Percentiles rank a stretch among this genome's conserved stretches.
These are phyloP conservation scores for Pharmacophagus antenor DNA, from an alignment of 2,888 invertebrate genomes.

Conservation along the genomic window DNA sequence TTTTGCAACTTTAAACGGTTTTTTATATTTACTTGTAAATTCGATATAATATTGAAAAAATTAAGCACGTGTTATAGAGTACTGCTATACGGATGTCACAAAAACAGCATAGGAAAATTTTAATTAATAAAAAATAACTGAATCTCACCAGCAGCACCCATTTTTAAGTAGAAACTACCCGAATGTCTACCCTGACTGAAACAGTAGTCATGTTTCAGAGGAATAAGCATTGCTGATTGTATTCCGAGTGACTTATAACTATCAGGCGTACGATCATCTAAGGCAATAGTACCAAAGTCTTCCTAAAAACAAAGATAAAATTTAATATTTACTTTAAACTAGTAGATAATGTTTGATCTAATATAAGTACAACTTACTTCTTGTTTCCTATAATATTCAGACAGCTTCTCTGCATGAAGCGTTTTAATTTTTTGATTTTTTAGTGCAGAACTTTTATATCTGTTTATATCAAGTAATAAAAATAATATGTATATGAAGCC, in stretches of 20 bases:
- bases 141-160: slow-evolving; percentile 84
- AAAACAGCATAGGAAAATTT: background rate
- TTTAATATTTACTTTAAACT: background rate
- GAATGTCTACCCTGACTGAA: slow-evolving; percentile 86
- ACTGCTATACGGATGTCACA: too few species aligned
- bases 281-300: slow-evolving; percentile 35
- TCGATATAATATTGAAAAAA: too few species aligned
- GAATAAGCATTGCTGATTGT: slow-evolving; percentile 66
- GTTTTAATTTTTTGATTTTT: slow-evolving; percentile 67
- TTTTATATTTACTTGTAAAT: too few species aligned
- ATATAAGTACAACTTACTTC: slow-evolving; percentile 47
- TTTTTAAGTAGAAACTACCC: slow-evolving; percentile 87
- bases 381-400: slow-evolving; percentile 67
- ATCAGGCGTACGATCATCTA: slow-evolving; percentile 53
- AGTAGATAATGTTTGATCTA: background rate
- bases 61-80: too few species aligned
- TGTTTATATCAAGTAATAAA: slow-evolving; percentile 82
- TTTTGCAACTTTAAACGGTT: too few species aligned
- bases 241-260: slow-evolving; percentile 41
- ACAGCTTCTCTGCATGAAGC: slow-evolving; percentile 56
- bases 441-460: slow-evolving; percentile 76
- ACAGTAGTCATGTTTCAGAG: slow-evolving; percentile 81
- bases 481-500: slow-evolving; percentile 83
- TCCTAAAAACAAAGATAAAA: slow-evolving; percentile 35
- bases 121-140: slow-evolving; percentile 9